Evolutionary conservation across 2,113 vertebrate genomes (phyloP), one percentile per base, ranked within the genome.

Genomic region (Varanus salvator): DNA sequence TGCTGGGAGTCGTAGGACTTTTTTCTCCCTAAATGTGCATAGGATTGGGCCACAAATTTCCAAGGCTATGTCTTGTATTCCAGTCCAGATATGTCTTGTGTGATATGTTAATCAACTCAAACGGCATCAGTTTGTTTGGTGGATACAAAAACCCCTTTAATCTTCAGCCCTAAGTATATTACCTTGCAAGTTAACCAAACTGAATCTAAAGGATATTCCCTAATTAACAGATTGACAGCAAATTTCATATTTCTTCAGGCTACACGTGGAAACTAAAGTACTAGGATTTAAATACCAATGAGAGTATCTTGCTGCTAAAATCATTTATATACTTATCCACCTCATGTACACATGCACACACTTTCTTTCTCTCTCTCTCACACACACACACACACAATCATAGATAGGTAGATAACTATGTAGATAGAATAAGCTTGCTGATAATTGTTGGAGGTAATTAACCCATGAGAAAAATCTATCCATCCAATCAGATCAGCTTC

Each of bases 241-340:
- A 85, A 54, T 14, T 87, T 75, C 34, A 76, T 38, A 1, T 80
- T 66, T 77, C 52, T 19, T 76, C 64, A 54, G 17, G n/a, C n/a
- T 89, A 0, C 2, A 88, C 8, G 0, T 54, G 3, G 0, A 19
- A 92, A 11, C 74, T 78, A 31, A 64, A 89, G 0, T 0, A 87
- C 69, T 77, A 8, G 60, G 60, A 4, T 57, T 91, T 72, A 44
- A 68, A n/a, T 68, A 77, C 17, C 52, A 84, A 75, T 21, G 25
- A 69, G 57, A 80, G 25, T 38, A 31, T 44, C 31, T 71, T 80
- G 34, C 21, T 54, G 14, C 31, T 38, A 57, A 54, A 71, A 15
- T 81, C 0, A 1, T 38, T 83, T 88, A 68, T 8, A 60, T 60
- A 60, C 57, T 60, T 60, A 60, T 44, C 38, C 38, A 44, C 38